Evolutionary conservation across 2,797 vertebrate species (phyloP), one percentile per base, ranked within the genome.

Genomic region (Taenioides sp.): DNA sequence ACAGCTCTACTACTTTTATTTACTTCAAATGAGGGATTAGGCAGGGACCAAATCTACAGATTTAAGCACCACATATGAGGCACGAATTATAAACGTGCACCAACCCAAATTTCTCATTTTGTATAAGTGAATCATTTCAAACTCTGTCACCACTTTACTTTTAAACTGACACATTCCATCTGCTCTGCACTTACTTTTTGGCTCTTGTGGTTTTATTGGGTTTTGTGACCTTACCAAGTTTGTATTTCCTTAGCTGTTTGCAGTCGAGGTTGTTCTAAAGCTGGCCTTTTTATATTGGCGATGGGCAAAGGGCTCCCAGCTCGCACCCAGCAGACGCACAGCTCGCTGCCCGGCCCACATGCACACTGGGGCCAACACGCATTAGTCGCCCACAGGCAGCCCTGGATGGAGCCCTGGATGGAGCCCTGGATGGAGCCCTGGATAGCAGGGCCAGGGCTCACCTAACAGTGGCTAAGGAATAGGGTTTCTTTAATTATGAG

Each of bases 1-100:
- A 93, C 91, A 93, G 92, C 92, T 92, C 90, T 92, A 90, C 91
- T 91, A 91, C 91, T 94, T 93, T 91, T 93, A 92, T 93, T 93
- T 92, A 92, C 90, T 93, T 90, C 85, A 93, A 94, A 94, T 93
- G 89, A 93, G 89, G 92, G 92, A 94, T 93, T 93, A 94, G 89
- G 86, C 80, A 72, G 75, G 71, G 73, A 76, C 81, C 74, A 87
- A 89, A 89, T 89, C 87, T 85, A 90, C 84, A 86, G 84, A 91
- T 84, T 89, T 85, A 91, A 89, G 86, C 85, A 82, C 74, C 83
- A 74, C 82, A 71, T 85, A 88, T 77, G 84, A 82, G 85, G 77
- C 82, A 79, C 81, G 87, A 87, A 91, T 87, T 82, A 75, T 79
- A 89, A 89, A 86, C 84, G 85, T 79, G 83, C 76, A 81, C 71